These are phyloP conservation scores for Hylaeus volcanicus DNA, from an alignment of 1,140 invertebrate species.

Conservation along the genomic window DNA sequence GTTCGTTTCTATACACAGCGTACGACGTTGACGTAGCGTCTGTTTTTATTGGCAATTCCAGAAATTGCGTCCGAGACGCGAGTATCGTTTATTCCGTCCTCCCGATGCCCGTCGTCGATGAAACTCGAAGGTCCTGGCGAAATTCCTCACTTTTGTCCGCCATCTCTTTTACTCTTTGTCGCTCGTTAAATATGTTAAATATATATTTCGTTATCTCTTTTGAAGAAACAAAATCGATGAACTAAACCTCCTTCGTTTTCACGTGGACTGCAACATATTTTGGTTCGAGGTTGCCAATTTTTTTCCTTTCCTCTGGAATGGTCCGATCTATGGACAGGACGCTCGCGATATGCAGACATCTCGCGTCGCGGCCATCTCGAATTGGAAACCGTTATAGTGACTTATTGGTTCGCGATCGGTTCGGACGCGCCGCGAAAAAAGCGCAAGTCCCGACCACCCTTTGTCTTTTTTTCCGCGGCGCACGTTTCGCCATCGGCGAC, in stretches of 20 bases:
- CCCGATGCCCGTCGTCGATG: not conserved
- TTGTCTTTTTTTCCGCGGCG: constrained; percentile 47
- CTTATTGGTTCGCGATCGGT: constrained; percentile 63
- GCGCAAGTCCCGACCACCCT: constrained; percentile 36
- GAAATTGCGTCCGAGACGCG: constrained; percentile 60
- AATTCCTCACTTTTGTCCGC: constrained; percentile 11
- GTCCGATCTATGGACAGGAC: constrained; percentile 26
- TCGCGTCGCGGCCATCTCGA: constrained; percentile 51
- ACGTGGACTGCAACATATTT: no score
- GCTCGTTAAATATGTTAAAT: no score
- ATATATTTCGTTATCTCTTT: not conserved
- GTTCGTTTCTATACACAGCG: constrained; percentile 26
- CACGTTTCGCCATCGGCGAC: constrained; percentile 47
- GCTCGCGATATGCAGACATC: constrained; percentile 32
- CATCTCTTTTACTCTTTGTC: not conserved
- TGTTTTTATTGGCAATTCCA: constrained; percentile 68
- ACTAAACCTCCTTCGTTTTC: no score
- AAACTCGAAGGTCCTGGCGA: constrained; percentile 24
- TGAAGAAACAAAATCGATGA: no score
- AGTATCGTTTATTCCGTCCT: constrained; percentile 60
- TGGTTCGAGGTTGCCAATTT: no score
- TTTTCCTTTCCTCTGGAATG: not conserved
- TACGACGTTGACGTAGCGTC: constrained; percentile 52
- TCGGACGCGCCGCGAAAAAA: constrained; percentile 46
- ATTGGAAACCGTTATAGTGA: constrained; percentile 48